These are phyloP conservation scores for Acyrthosiphon pisum DNA, from an alignment of 1,140 invertebrate genomes.

Conservation along the genomic window DNA sequence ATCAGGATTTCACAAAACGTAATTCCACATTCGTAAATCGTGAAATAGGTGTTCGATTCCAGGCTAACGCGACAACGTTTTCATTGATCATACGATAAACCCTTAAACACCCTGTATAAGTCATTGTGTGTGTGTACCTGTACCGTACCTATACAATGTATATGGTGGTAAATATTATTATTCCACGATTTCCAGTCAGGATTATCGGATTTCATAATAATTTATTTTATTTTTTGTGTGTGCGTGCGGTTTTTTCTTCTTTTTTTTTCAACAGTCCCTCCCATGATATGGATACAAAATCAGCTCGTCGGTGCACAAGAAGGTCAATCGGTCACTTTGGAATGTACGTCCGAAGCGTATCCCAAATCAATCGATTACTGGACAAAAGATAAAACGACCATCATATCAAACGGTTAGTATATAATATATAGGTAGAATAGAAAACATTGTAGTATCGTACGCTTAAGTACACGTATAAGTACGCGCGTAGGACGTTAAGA, in stretches of 20 bases:
- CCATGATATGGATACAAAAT: constrained; percentile 85
- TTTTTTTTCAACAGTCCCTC: constrained; percentile 71
- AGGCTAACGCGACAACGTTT: neutral
- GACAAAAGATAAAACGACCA: constrained; percentile 79
- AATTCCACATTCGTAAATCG: neutral
- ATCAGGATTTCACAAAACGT: neutral
- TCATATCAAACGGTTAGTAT: constrained; percentile 79
- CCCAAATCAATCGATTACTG: constrained; percentile 88
- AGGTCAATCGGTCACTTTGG: constrained; percentile 76
- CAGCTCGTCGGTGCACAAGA: constrained; percentile 80
- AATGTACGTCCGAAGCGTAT: constrained; percentile 86
- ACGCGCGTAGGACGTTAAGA: neutral
- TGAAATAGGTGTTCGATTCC: neutral
- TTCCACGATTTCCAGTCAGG: neutral
- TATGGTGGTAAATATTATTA: neutral
- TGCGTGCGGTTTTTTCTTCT: neutral
- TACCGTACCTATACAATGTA: no score
- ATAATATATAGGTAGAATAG: neutral
- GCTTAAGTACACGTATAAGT: neutral
- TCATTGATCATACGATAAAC: neutral
- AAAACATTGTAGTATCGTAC: neutral
- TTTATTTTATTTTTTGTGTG: constrained; percentile 18
- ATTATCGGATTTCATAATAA: constrained; percentile 27
- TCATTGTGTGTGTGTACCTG: no score
- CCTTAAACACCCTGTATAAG: neutral